phyloP scores from a whole-genome alignment of 2,797 vertebrate species.

The Paguma larvata region DNA sequence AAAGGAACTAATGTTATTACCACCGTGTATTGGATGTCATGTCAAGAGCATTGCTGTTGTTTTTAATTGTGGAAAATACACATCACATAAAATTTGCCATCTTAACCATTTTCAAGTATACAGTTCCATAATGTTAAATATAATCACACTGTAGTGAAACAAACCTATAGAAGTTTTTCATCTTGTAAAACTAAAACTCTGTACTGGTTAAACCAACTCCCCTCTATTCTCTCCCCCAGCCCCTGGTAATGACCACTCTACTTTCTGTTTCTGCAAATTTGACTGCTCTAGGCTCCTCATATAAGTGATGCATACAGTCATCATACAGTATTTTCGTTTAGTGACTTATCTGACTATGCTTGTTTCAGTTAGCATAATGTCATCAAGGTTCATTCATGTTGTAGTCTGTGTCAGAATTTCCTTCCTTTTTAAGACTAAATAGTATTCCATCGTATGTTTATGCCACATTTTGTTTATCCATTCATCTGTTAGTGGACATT shows the following conservation, averaged over 20 bases:
- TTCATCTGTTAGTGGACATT: background rate
- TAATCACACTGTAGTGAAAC: background rate
- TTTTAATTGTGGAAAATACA: background rate
- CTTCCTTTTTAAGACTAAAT: background rate
- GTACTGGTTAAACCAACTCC: background rate
- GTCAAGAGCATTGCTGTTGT: background rate
- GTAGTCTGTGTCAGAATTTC: background rate
- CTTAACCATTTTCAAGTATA: background rate
- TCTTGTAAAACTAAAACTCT: background rate
- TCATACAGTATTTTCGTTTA: background rate
- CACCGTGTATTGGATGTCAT: background rate
- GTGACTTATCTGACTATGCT: background rate
- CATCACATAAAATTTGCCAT: background rate
- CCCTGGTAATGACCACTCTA: background rate
- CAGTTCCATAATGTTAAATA: background rate
- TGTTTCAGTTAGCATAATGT: background rate
- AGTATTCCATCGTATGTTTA: background rate
- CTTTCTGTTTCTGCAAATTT: background rate
- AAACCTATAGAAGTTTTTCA: slow-evolving; percentile 4
- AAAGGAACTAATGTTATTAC: background rate
- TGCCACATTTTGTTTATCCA: background rate
- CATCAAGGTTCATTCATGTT: background rate
- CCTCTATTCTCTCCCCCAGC: accelerated
- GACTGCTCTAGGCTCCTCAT: background rate
- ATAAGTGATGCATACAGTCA: background rate